These are phyloP conservation scores for Seriola rivoliana DNA, from an alignment of 2,113 vertebrate species.

Conservation along the genomic window DNA sequence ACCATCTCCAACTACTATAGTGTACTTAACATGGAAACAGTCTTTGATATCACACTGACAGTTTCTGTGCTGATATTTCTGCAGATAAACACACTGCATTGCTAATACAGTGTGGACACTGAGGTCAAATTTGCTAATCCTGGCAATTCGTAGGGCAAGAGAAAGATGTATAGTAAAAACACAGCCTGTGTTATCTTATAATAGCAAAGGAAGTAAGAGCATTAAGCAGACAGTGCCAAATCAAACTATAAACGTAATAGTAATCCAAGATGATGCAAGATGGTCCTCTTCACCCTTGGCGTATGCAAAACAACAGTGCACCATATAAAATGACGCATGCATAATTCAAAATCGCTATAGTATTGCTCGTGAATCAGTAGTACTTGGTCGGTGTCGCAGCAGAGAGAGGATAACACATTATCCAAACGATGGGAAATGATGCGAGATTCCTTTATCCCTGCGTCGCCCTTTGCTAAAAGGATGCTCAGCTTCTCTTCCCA, in stretches of 20 bases:
- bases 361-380: background rate
- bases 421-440: constrained; percentile 36
- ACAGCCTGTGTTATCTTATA: constrained; percentile 7
- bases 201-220: background rate
- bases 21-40: constrained; percentile 24
- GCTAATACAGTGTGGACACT: background rate
- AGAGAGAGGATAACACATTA: background rate
- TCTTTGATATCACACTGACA: background rate
- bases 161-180: constrained; percentile 16
- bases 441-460: constrained; percentile 56
- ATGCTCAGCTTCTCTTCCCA: constrained; percentile 58
- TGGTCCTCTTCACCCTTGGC: constrained; percentile 45
- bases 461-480: constrained; percentile 62
- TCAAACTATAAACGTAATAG: constrained; percentile 1
- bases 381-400: constrained; percentile 14
- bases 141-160: constrained; percentile 10
- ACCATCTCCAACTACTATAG: constrained; percentile 35
- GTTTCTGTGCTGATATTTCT: too few relatives aligned
- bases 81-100: background rate
- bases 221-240: constrained; percentile 7
- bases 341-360: constrained; percentile 25
- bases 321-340: constrained; percentile 68
- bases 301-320: constrained; percentile 44
- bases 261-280: constrained; percentile 59
- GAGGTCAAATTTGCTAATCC: constrained; percentile 46